Percentiles rank a stretch among this genome's conserved stretches.
These are phyloP conservation scores for Scaptomyza graminum DNA, from an alignment of 1,140 invertebrate species.

Conservation along the genomic window DNA sequence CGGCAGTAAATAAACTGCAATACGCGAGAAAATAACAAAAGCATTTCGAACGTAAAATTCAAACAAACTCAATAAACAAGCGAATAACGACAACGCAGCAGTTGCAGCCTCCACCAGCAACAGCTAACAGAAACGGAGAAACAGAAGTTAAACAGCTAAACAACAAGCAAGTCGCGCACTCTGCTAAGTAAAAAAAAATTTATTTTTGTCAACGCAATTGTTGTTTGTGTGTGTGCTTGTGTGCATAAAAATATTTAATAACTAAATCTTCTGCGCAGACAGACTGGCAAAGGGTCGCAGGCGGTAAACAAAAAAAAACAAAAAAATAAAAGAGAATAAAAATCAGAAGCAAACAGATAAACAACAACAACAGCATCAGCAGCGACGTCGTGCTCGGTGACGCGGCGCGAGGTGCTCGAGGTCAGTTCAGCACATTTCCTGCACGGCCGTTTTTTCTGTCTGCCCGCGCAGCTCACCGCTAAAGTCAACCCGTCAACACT, in stretches of 20 bases:
- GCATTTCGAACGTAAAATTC: conserved; percentile 47
- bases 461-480: not conserved
- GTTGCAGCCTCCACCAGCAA: conserved; percentile 9
- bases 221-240: conserved; percentile 20
- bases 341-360: conserved; percentile 68
- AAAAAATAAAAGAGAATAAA: conserved; percentile 26
- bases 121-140: conserved; percentile 19
- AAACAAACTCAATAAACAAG: conserved; percentile 67
- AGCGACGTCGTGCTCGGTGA: conserved; percentile 46
- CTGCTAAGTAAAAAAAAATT: conserved; percentile 57
- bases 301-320: not conserved
- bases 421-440: conserved; percentile 75
- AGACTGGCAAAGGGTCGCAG: conserved; percentile 38
- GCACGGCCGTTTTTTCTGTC: conserved; percentile 44
- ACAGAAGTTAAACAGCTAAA: conserved; percentile 56
- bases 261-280: conserved; percentile 67
- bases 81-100: conserved; percentile 47
- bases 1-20: conserved; percentile 55
- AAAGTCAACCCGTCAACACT: conserved; percentile 11
- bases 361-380: conserved; percentile 46
- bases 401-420: conserved; percentile 76
- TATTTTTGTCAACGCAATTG: conserved; percentile 54
- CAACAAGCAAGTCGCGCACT: conserved; percentile 62
- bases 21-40: conserved; percentile 37
- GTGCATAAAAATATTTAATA: conserved; percentile 66